These are phyloP conservation scores for Laticauda laticaudata DNA, from an alignment of 2,113 vertebrate species.

Conservation along the genomic window DNA sequence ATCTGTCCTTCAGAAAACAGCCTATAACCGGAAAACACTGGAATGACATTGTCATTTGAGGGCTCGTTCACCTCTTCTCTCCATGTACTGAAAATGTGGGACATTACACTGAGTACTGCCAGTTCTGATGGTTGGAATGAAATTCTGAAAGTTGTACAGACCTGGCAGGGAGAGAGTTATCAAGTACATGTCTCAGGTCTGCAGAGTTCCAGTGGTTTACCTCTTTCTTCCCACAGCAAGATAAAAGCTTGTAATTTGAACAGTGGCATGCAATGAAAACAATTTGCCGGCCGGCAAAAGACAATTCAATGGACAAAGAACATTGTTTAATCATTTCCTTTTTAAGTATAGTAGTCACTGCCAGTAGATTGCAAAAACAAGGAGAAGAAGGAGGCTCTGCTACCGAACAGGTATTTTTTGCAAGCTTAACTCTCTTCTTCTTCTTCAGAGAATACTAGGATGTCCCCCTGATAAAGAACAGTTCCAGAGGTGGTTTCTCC, in stretches of 20 bases:
- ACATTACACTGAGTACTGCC: not conserved
- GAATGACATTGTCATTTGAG: not conserved
- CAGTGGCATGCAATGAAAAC: not conserved
- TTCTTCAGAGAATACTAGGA: not conserved
- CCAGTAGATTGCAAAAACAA: not conserved
- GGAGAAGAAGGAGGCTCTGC: not conserved
- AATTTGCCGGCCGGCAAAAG: not conserved
- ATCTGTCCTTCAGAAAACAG: conserved; percentile 1
- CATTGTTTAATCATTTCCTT: not conserved
- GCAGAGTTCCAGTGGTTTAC: not conserved
- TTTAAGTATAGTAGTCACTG: not conserved
- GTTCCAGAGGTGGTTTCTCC: not conserved
- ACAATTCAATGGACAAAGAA: not conserved
- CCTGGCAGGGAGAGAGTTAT: not conserved
- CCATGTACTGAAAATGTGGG: not conserved
- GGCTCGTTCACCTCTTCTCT: not conserved
- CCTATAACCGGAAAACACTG: not conserved
- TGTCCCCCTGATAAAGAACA: not conserved
- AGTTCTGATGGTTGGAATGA: not conserved
- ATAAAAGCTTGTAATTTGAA: not conserved
- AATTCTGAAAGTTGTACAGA: not conserved
- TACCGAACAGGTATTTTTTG: not conserved
- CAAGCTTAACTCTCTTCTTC: not conserved
- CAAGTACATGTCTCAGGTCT: not conserved
- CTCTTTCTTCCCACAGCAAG: not conserved